Conservation (phyloP, 2,113 vertebrate genomes). For the Aepyceros melampus region DNA sequence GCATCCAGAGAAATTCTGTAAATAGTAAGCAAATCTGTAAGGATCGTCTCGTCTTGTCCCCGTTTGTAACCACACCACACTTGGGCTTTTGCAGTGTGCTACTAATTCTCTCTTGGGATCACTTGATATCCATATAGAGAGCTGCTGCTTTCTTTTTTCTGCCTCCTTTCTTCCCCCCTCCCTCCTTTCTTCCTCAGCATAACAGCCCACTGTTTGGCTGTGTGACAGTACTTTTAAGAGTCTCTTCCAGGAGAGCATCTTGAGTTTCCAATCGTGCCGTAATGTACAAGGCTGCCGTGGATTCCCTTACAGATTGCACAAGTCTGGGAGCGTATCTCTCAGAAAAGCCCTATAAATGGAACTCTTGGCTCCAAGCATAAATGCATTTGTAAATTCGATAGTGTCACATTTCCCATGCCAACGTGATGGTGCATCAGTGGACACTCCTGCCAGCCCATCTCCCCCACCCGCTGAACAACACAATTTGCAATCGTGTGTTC, state of each 20-base stretch:
- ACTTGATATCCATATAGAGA: neutral
- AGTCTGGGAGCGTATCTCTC: neutral
- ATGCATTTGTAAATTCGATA: neutral
- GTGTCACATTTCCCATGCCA: neutral
- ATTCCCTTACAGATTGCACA: neutral
- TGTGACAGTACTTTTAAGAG: neutral
- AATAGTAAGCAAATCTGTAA: neutral
- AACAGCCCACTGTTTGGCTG: neutral
- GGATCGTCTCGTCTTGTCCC: neutral
- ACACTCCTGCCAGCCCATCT: neutral
- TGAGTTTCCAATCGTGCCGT: neutral
- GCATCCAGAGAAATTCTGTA: neutral
- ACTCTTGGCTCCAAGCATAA: neutral
- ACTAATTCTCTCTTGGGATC: neutral
- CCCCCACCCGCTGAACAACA: neutral
- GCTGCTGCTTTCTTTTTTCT: neutral
- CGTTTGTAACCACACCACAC: neutral
- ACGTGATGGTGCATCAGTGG: fast-evolving
- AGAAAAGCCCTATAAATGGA: neutral
- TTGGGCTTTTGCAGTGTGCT: neutral
- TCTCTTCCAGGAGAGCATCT: neutral
- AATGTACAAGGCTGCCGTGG: neutral
- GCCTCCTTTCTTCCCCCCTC: neutral
- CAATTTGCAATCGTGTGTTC: neutral
- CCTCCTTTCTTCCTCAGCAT: neutral